Evolutionary conservation across 2,888 invertebrate genomes (phyloP).

Genomic region (Eilema griseolum): DNA sequence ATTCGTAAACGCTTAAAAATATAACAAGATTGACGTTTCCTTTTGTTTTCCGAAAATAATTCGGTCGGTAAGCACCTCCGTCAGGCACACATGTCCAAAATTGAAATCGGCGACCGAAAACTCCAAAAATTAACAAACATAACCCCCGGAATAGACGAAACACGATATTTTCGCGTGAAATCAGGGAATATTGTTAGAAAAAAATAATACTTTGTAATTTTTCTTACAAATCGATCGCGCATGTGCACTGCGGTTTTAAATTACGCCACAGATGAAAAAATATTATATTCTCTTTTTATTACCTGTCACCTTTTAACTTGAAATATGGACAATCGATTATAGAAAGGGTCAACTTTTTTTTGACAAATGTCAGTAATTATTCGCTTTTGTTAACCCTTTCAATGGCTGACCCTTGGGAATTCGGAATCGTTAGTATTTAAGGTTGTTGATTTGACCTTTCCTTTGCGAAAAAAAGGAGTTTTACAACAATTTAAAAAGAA

Average conservation of each 20-base stretch:
- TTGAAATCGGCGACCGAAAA: conserved; percentile 70
- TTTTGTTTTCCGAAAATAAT: conserved; percentile 62
- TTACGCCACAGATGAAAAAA: conserved; percentile 68
- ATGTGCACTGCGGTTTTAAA: conserved; percentile 78
- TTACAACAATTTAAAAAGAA: not conserved
- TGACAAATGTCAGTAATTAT: conserved; percentile 62
- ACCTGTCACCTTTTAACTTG: conserved; percentile 66
- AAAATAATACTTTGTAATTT: conserved; percentile 65
- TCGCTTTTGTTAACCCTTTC: conserved; percentile 69
- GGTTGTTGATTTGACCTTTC: conserved; percentile 47
- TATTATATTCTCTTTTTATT: conserved; percentile 61
- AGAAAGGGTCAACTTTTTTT: conserved; percentile 79
- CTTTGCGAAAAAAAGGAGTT: conserved; percentile 21
- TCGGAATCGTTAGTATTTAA: conserved; percentile 28
- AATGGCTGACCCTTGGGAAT: conserved; percentile 55
- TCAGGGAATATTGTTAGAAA: conserved; percentile 78
- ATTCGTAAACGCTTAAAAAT: conserved; percentile 48
- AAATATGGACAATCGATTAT: conserved; percentile 73
- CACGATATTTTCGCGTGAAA: conserved; percentile 82
- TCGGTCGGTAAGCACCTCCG: conserved; percentile 56
- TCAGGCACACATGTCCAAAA: conserved; percentile 79
- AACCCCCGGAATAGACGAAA: conserved; percentile 64
- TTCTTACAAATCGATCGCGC: conserved; percentile 76
- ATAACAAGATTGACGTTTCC: conserved; percentile 66
- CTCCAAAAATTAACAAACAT: conserved; percentile 52